phyloP scores from a whole-genome alignment of 2,113 vertebrate species.

The Ancistrus triradiatus region DNA sequence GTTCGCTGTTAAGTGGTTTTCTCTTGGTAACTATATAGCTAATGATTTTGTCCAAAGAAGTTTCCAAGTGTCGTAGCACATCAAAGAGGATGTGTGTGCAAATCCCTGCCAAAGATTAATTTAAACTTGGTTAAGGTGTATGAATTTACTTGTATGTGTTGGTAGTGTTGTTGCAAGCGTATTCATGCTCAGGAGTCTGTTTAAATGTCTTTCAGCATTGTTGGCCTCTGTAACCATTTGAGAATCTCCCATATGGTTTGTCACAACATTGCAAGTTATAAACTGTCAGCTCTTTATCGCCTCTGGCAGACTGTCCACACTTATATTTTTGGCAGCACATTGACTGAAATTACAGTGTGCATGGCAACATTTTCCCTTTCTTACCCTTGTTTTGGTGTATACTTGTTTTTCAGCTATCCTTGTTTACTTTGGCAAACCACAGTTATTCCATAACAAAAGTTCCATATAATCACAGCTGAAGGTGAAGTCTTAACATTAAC shows the following conservation, averaged over 20 bases:
- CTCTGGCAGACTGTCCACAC: conserved; percentile 12
- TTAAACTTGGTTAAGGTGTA: background rate
- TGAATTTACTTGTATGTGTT: background rate
- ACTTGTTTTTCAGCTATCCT: no score
- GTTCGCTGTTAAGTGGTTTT: conserved; percentile 6
- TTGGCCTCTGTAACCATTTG: conserved; percentile 11
- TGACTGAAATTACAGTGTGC: no score
- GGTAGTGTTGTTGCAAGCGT: background rate
- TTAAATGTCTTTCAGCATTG: conserved; percentile 17
- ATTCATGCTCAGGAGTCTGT: background rate
- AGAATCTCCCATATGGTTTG: conserved; percentile 20
- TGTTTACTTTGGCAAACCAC: no score
- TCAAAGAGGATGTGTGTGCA: no score
- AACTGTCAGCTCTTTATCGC: conserved; percentile 18
- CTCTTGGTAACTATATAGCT: conserved; percentile 4
- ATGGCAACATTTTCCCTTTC: no score
- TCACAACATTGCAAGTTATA: background rate
- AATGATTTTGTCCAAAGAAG: background rate
- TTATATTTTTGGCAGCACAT: no score
- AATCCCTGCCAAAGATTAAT: no score
- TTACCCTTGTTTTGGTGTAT: no score
- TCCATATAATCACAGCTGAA: no score
- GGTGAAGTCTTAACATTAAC: no score
- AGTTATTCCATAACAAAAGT: no score
- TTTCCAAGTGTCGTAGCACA: background rate